A percentile compares a stretch with the other conserved stretches of the same genome.
Conservation (phyloP, 2,113 vertebrate genomes). For the Sialia sialis region DNA sequence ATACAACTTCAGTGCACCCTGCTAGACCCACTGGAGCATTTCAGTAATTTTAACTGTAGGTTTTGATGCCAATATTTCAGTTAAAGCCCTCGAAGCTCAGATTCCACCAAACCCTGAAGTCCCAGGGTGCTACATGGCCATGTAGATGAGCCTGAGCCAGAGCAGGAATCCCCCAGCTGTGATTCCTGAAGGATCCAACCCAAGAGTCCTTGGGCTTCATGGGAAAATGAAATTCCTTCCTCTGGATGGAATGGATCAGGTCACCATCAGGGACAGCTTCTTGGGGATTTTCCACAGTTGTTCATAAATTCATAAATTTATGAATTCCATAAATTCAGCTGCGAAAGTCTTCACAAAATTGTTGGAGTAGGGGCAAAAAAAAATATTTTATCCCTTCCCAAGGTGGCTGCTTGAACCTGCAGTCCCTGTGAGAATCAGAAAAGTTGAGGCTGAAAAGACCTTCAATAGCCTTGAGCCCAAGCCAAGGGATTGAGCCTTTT, state of each 20-base stretch:
- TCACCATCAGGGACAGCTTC: not conserved
- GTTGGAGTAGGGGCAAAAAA: rapidly evolving
- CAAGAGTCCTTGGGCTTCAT: not conserved
- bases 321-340: not conserved
- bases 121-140: not conserved
- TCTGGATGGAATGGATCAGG: not conserved
- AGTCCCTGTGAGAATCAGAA: not conserved
- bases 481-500: not conserved
- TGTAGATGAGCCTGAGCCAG: not conserved
- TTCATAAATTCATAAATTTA: too few species aligned
- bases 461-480: not conserved
- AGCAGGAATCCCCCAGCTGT: not conserved
- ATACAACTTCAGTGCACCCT: not conserved
- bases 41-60: not conserved
- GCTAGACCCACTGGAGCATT: not conserved
- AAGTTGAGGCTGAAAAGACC: not conserved
- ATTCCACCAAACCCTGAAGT: not conserved
- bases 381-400: not conserved
- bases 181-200: not conserved
- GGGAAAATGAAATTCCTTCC: not conserved
- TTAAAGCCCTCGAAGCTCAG: not conserved
- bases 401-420: not conserved
- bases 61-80: not conserved
- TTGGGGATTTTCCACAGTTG: rapidly evolving
- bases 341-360: not conserved